phyloP scores from a whole-genome alignment of 2,797 vertebrate genomes.

The Garrulus glandarius region DNA sequence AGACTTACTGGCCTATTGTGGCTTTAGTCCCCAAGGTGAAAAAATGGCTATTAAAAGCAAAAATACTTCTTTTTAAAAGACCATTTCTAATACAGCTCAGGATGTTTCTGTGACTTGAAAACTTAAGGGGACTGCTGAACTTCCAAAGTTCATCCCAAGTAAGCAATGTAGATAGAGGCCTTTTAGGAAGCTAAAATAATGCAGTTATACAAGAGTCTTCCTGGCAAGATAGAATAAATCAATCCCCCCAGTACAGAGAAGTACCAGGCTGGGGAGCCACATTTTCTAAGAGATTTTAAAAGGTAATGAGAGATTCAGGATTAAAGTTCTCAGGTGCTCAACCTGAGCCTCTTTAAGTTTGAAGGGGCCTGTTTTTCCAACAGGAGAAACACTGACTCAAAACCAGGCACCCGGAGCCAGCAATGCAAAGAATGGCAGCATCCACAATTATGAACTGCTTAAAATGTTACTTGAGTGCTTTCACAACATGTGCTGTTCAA shows the following conservation, averaged over 20 bases:
- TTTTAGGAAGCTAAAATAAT: neutral
- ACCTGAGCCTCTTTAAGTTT: neutral
- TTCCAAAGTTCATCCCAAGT: neutral
- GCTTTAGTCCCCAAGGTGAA: neutral
- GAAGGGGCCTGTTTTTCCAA: neutral
- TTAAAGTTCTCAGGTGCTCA: neutral
- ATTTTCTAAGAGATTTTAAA: neutral
- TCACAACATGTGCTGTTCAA: neutral
- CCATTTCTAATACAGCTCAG: neutral
- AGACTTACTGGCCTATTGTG: slow-evolving; percentile 13
- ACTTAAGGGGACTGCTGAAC: neutral
- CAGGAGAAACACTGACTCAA: neutral
- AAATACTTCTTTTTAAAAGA: neutral
- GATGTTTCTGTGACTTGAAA: neutral
- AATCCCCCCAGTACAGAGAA: neutral
- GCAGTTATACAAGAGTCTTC: neutral
- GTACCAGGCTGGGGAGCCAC: neutral
- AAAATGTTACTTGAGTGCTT: neutral
- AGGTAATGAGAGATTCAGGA: neutral
- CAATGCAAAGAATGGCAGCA: neutral
- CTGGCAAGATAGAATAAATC: neutral
- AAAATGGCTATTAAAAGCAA: neutral
- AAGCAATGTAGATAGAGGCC: neutral
- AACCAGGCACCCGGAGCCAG: neutral
- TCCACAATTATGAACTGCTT: neutral